Evolutionary conservation across 2,797 vertebrate genomes (phyloP).

Genomic region (Muscicapa striata): DNA sequence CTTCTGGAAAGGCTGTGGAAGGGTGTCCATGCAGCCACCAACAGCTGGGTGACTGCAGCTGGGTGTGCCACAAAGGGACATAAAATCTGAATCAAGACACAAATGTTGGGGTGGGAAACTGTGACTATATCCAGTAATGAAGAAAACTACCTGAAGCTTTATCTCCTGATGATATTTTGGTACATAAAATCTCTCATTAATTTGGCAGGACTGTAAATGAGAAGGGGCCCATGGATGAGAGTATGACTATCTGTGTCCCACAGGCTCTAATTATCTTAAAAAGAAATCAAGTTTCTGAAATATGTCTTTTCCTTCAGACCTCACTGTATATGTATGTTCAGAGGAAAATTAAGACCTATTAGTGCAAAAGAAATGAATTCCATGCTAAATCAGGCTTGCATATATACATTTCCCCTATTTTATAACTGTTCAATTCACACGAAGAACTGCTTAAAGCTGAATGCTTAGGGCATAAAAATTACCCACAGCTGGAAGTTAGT

Average conservation of each 20-base stretch:
- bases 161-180: background rate
- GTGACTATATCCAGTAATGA: background rate
- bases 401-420: background rate
- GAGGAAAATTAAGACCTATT: background rate
- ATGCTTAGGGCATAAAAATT: constrained; percentile 34
- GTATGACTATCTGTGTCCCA: background rate
- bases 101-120: background rate
- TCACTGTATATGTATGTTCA: background rate
- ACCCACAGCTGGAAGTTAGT: background rate
- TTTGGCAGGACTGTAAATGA: background rate
- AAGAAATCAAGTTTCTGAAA: background rate
- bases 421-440: background rate
- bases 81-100: background rate
- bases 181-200: background rate
- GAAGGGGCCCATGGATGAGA: background rate
- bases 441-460: constrained; percentile 35
- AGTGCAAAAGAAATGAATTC: constrained; percentile 24
- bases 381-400: background rate
- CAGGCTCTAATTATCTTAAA: background rate
- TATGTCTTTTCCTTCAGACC: background rate
- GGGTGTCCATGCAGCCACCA: rapidly evolving
- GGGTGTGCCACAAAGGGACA: rapidly evolving
- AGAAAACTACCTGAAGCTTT: background rate
- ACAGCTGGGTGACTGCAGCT: rapidly evolving
- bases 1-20: background rate